A percentile compares a stretch with the other conserved stretches of the same genome.
These are phyloP conservation scores for Musca vetustissima DNA, from an alignment of 1,140 invertebrate genomes.

Conservation along the genomic window DNA sequence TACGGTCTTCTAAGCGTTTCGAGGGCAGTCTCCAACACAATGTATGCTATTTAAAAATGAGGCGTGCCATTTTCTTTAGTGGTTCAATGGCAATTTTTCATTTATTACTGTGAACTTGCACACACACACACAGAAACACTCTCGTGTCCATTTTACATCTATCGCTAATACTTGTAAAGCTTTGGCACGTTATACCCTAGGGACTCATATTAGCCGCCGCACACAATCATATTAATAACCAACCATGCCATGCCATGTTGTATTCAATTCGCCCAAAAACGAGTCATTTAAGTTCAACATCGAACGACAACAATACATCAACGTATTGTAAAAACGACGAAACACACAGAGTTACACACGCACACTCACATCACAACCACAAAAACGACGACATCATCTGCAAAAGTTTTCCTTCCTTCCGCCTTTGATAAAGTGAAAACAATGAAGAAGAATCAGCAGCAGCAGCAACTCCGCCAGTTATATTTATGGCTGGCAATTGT, in stretches of 20 bases:
- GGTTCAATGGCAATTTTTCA: not conserved
- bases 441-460: constrained; percentile 18
- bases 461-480: no score
- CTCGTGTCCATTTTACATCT: no score
- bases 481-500: not conserved
- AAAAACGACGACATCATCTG: not conserved
- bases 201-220: constrained; percentile 42
- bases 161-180: not conserved
- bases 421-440: constrained; percentile 19
- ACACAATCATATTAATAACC: constrained; percentile 25
- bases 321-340: not conserved
- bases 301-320: not conserved
- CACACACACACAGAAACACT: not conserved
- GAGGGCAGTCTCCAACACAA: not conserved
- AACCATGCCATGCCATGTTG: no score
- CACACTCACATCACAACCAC: not conserved
- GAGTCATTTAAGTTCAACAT: not conserved
- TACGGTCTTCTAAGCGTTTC: not conserved
- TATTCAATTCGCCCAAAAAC: not conserved
- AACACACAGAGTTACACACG: not conserved
- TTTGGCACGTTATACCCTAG: constrained; percentile 49
- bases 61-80: not conserved
- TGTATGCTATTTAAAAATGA: not conserved
- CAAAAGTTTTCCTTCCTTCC: not conserved
- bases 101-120: no score